These are phyloP conservation scores for Menidia beryllina DNA, from an alignment of 2,113 vertebrate species.

Conservation along the genomic window DNA sequence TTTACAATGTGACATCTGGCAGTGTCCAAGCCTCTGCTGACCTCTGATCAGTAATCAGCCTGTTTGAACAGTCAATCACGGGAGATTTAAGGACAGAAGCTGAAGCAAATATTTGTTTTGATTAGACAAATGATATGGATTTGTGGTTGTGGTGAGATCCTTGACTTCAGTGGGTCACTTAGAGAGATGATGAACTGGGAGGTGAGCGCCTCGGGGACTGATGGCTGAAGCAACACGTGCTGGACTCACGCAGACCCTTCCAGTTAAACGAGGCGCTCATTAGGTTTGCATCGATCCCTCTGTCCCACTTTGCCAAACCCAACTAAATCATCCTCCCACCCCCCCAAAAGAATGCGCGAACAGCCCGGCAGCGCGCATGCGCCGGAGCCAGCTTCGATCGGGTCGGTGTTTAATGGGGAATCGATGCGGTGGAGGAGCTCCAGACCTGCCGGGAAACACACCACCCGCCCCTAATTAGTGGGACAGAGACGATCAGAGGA, in stretches of 20 bases:
- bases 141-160: not conserved
- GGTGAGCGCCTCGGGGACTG: conserved; percentile 11
- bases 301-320: conserved; percentile 44
- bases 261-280: conserved; percentile 57
- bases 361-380: conserved; percentile 1
- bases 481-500: conserved; percentile 30
- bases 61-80: conserved; percentile 17
- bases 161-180: conserved; percentile 10
- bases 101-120: conserved; percentile 1
- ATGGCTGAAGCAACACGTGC: conserved; percentile 32
- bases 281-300: conserved; percentile 55
- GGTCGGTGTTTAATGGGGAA: conserved; percentile 63
- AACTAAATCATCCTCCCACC: conserved; percentile 58
- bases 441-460: conserved; percentile 23
- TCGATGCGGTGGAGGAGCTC: conserved; percentile 59
- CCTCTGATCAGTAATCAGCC: conserved; percentile 31
- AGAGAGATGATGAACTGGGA: conserved; percentile 20
- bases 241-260: conserved; percentile 4
- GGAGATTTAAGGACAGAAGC: not conserved
- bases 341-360: conserved; percentile 24
- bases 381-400: conserved; percentile 45
- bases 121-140: conserved; percentile 1
- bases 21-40: conserved; percentile 2
- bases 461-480: conserved; percentile 23
- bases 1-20: not conserved